These are phyloP conservation scores for Danio aesculapii DNA, from an alignment of 2,797 vertebrate species.

Conservation along the genomic window DNA sequence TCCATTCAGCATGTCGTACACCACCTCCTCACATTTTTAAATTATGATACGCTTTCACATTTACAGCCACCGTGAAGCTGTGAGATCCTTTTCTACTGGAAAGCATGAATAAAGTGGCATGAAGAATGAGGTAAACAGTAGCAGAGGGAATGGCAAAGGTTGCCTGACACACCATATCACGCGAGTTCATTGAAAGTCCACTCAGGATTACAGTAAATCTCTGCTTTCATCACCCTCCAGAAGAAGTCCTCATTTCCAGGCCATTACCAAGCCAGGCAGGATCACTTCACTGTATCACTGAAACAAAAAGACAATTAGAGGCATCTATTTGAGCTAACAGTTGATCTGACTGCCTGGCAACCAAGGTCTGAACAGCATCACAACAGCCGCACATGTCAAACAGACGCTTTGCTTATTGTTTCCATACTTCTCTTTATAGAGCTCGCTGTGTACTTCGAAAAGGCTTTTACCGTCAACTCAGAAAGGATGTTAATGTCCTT, in stretches of 20 bases:
- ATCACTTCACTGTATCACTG: conserved; percentile 25
- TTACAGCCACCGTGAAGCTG: not conserved
- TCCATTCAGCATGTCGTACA: not conserved
- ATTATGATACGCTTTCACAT: conserved; percentile 1
- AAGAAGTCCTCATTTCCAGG: conserved; percentile 21
- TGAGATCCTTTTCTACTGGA: not conserved
- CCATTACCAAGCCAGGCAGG: conserved; percentile 48
- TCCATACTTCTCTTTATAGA: conserved; percentile 26
- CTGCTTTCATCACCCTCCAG: conserved; percentile 2
- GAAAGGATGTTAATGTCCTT: conserved; percentile 54
- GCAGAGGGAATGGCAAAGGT: conserved; percentile 10
- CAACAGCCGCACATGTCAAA: conserved; percentile 2
- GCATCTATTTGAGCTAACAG: not conserved
- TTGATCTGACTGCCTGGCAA: not conserved
- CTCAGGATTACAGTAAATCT: conserved; percentile 17
- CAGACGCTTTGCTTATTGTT: conserved; percentile 2
- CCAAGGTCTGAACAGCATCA: not conserved
- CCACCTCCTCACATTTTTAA: not conserved
- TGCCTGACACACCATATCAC: conserved; percentile 15
- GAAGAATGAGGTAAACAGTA: not conserved
- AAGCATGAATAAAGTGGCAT: not conserved
- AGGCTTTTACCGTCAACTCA: conserved; percentile 26
- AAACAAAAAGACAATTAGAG: conserved; percentile 34
- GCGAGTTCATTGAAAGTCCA: conserved; percentile 41
- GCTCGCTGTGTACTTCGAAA: conserved; percentile 14